Conservation (phyloP, 2,113 vertebrate genomes). For the Willisornis vidua region DNA sequence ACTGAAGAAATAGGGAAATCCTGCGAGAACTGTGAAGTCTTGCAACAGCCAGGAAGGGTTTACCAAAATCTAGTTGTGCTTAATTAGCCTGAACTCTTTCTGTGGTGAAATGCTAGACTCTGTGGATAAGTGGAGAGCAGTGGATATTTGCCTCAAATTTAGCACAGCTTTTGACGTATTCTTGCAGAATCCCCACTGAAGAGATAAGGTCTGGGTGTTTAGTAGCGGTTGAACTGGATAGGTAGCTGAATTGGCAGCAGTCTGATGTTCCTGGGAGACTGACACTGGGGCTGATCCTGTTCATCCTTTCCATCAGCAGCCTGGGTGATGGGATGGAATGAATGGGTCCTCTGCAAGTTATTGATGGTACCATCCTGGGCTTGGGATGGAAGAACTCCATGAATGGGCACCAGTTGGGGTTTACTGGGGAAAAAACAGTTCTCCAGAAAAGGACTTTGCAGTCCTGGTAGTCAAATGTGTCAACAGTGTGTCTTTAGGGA, state of each 20-base stretch:
- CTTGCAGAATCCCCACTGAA: not conserved
- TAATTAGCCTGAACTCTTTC: not conserved
- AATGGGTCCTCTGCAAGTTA: not conserved
- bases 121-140: not conserved
- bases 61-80: not conserved
- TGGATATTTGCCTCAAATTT: not conserved
- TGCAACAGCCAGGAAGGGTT: not conserved
- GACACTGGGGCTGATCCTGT: not conserved
- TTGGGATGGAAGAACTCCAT: not conserved
- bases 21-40: not conserved
- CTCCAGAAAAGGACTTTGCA: not conserved
- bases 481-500: not conserved
- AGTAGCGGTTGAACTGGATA: not conserved
- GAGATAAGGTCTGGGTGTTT: not conserved
- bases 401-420: not conserved
- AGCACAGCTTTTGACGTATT: not conserved
- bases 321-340: not conserved
- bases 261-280: not conserved
- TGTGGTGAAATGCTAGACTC: not conserved
- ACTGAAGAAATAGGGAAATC: not conserved
- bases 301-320: not conserved
- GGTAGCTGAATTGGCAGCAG: not conserved
- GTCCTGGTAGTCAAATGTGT: not conserved
- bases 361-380: not conserved
- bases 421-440: not conserved